Percentiles rank a stretch among this genome's conserved stretches.
These are phyloP conservation scores for Antedon mediterranea DNA, from an alignment of 53 echinoderm and acorn worm species.

Conservation along the genomic window DNA sequence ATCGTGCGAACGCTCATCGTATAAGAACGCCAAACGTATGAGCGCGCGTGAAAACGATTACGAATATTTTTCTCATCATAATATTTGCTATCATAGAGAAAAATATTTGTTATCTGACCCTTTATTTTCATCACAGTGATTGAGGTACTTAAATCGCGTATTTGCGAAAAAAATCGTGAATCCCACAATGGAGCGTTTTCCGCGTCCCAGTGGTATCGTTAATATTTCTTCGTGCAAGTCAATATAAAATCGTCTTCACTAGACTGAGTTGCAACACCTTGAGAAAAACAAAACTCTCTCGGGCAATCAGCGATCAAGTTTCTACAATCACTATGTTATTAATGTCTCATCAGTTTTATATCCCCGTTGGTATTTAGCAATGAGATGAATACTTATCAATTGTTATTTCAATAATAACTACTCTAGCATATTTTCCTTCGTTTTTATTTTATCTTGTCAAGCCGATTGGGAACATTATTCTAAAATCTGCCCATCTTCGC, in stretches of 20 bases:
- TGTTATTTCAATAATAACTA: neutral
- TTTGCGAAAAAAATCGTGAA: neutral
- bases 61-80: too few relatives aligned
- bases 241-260: neutral
- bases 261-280: neutral
- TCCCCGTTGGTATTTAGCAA: neutral
- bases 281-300: neutral
- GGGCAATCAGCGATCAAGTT: neutral
- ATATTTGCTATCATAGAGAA: too few relatives aligned
- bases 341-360: neutral
- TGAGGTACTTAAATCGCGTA: neutral
- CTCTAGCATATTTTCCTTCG: neutral
- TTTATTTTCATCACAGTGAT: neutral
- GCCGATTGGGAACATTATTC: neutral
- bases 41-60: too few relatives aligned
- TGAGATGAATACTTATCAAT: neutral
- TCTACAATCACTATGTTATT: neutral
- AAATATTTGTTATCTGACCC: too few relatives aligned
- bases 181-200: neutral
- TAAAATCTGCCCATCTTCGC: neutral
- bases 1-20: too few relatives aligned
- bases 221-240: neutral
- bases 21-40: too few relatives aligned
- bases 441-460: neutral
- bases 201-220: neutral